Evolutionary conservation across 2,888 invertebrate genomes (phyloP).

Genomic region (Taphrorychus bicolor): DNA sequence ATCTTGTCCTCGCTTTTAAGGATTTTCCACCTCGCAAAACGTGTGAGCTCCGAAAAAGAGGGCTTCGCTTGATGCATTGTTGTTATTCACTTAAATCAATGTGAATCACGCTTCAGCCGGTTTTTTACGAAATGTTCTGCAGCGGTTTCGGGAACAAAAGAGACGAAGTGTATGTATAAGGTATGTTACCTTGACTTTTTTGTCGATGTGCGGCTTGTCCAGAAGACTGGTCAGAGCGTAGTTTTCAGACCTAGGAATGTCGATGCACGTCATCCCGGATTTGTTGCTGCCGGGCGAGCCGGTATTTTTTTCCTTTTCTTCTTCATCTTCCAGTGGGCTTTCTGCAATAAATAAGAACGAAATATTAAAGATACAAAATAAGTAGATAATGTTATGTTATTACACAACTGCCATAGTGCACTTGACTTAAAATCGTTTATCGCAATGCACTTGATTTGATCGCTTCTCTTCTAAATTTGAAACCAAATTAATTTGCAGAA

Average conservation of each 20-base stretch:
- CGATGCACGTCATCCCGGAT: slow-evolving; percentile 60
- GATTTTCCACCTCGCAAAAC: slow-evolving; percentile 4
- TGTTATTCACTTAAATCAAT: neutral
- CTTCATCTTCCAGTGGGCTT: slow-evolving; percentile 68
- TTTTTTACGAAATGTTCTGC: no score
- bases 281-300: slow-evolving; percentile 44
- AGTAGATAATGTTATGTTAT: no score
- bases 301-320: slow-evolving; percentile 58
- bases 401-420: no score
- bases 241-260: slow-evolving; percentile 66
- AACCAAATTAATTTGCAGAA: no score
- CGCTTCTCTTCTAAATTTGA: no score
- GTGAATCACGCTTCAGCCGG: neutral
- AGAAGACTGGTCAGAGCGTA: slow-evolving; percentile 65
- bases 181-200: slow-evolving; percentile 80
- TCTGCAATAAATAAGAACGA: slow-evolving; percentile 57
- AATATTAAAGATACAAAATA: no score
- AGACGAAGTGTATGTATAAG: no score
- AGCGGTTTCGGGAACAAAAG: no score
- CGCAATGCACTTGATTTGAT: no score
- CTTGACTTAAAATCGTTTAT: no score
- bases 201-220: slow-evolving; percentile 72
- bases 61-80: slow-evolving; percentile 1
- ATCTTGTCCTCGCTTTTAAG: slow-evolving; percentile 13
- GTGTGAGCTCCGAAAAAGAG: slow-evolving; percentile 2